Evolutionary conservation across 92 coral and sea anemone genomes (phyloP).

Genomic region (Montipora capitata): DNA sequence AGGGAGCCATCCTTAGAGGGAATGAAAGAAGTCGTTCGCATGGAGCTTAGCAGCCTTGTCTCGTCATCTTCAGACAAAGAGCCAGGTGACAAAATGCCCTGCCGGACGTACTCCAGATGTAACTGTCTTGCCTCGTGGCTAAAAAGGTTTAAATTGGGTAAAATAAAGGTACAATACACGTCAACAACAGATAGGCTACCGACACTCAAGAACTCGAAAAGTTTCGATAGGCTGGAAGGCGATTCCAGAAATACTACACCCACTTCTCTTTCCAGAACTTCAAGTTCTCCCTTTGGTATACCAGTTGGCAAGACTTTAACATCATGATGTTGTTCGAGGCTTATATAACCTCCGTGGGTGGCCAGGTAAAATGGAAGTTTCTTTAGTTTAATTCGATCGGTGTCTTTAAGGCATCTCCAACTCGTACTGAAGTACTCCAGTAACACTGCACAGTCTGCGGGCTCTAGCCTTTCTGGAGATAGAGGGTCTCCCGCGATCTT

Average conservation of each 20-base stretch:
- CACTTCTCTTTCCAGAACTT: conserved; percentile 28
- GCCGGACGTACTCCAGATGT: conserved; percentile 17
- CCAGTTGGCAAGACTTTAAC: conserved; percentile 55
- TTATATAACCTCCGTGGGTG: conserved; percentile 43
- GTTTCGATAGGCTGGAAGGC: neutral
- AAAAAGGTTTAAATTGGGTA: conserved; percentile 7
- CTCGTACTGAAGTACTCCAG: conserved; percentile 62
- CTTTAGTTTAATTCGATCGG: conserved; percentile 11
- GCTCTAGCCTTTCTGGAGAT: neutral
- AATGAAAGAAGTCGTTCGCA: conserved; percentile 41
- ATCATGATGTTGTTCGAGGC: neutral
- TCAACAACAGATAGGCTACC: conserved; percentile 29
- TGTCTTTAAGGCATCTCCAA: neutral
- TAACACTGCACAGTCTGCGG: conserved; percentile 15
- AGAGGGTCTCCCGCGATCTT: conserved; percentile 1
- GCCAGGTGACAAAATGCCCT: neutral
- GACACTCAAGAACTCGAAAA: conserved; percentile 50
- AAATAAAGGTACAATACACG: conserved; percentile 20
- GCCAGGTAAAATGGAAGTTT: conserved; percentile 70
- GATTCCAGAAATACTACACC: conserved; percentile 55
- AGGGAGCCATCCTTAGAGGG: conserved; percentile 63
- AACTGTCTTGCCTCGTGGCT: neutral
- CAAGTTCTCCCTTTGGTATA: conserved; percentile 54
- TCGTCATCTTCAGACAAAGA: neutral
- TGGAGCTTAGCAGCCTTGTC: conserved; percentile 1